Evolutionary conservation across 2,888 invertebrate genomes (phyloP), one percentile per base, ranked within the genome.

Genomic region (Nineta flava): DNA sequence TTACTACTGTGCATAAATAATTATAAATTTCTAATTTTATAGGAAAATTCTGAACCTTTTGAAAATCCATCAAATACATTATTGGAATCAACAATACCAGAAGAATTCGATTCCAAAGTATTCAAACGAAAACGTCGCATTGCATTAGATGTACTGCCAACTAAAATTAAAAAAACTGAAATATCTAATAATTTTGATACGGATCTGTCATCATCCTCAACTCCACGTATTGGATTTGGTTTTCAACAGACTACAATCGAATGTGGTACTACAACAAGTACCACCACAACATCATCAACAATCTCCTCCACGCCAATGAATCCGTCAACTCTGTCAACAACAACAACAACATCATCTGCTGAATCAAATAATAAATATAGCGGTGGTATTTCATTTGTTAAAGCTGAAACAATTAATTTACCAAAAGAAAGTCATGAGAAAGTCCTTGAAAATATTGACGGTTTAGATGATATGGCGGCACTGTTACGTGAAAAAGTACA

Each of bases 81-180:
- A 38, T 9, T 15, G n/a, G 38, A 38, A 38, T 15, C 38, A 5
- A 32, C 32, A 10, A n/a, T 15, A 6, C 26, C 26, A 26, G 26
- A 26, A 34, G 49, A 51, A 48, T 59, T 67, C 46, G 65, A 66
- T 54, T 59, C 61, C 9, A 75, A 75, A 60, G 70, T 66, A 10
- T 75, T 75, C 57, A 70, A 75, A 58, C 62, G 76, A 46, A 76
- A 75, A 57, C 66, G 68, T 51, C 65, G 75, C 48, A 68, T 76
- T 21, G 71, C 68, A 54, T 64, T 68, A 63, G 61, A 66, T 60
- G 59, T 64, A 60, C 50, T 59, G 57, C 19, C 58, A 49, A 21
- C 60, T 50, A 55, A 53, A 40, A 53, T 47, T 26, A 56, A 55
- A 51, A 55, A 54, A 35, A 52, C 52, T 7, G 42, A 43, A 32